These are phyloP conservation scores for Psittacula derbiana DNA, from an alignment of 2,797 vertebrate genomes.

Conservation along the genomic window DNA sequence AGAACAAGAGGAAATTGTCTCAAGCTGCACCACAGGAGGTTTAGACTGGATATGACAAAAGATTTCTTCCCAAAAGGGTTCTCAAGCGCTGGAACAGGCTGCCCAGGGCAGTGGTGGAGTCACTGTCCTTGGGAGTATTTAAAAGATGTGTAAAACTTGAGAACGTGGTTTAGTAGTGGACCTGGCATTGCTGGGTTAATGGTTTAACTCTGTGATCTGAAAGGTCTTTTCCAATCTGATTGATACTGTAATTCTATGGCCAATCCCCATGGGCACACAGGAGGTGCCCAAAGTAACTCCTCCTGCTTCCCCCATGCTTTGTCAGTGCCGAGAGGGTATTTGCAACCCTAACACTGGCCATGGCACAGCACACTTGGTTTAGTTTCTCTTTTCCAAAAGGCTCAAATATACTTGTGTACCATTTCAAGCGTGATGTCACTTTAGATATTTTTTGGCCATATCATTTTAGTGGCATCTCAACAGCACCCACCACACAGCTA, in stretches of 20 bases:
- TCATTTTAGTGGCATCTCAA: neutral
- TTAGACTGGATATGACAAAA: neutral
- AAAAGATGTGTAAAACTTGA: neutral
- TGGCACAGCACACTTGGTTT: neutral
- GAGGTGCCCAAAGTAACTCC: neutral
- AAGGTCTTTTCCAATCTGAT: neutral
- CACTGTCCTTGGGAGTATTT: neutral
- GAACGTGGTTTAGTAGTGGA: neutral
- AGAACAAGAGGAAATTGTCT: neutral
- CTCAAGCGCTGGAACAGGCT: neutral
- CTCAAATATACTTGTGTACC: accelerated
- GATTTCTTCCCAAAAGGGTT: neutral
- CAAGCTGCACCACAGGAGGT: neutral
- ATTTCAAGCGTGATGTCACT: neutral
- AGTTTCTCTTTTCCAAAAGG: neutral
- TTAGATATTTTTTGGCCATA: neutral
- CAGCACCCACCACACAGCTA: neutral
- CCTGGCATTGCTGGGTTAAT: neutral
- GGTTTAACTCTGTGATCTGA: neutral
- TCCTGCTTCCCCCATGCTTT: neutral
- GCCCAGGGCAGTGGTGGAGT: neutral
- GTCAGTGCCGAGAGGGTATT: neutral
- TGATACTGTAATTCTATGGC: neutral
- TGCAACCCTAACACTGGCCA: neutral
- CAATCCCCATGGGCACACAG: no score